A percentile compares a stretch with the other conserved stretches of the same genome.
Conservation (phyloP, 2,113 vertebrate genomes). For the Octodon degus region DNA sequence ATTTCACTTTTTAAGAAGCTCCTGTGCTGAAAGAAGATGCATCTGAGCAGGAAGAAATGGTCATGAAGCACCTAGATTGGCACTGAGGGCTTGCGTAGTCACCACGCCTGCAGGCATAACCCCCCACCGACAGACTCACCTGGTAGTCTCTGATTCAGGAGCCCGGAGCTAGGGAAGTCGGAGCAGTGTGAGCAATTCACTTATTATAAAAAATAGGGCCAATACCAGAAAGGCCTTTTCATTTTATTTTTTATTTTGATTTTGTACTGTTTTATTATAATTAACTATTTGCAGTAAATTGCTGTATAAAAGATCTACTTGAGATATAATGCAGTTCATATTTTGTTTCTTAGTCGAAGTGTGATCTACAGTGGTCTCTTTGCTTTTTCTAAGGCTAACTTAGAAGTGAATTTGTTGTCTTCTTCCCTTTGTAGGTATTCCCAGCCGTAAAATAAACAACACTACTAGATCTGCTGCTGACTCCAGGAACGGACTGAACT, state of each 20-base stretch:
- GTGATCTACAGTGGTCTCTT: background rate
- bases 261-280: background rate
- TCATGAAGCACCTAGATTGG: background rate
- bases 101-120: fast-evolving
- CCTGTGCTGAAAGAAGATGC: background rate
- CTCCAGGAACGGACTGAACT: conserved; percentile 85
- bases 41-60: background rate
- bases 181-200: background rate
- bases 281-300: background rate
- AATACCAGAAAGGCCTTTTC: background rate
- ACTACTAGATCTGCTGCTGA: conserved; percentile 84
- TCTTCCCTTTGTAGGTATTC: conserved; percentile 88
- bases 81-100: background rate
- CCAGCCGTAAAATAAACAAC: conserved; percentile 89
- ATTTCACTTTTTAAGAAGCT: background rate
- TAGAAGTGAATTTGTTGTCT: background rate
- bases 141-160: background rate
- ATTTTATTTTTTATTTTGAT: background rate
- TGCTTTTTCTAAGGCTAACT: background rate
- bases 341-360: background rate
- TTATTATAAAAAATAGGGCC: background rate
- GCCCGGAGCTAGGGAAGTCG: background rate
- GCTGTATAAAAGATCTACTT: background rate
- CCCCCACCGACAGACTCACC: too few species aligned
- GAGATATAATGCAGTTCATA: background rate